Evolutionary conservation across 2,888 invertebrate species (phyloP).

Genomic region (Hydroisotoma schaefferi): DNA sequence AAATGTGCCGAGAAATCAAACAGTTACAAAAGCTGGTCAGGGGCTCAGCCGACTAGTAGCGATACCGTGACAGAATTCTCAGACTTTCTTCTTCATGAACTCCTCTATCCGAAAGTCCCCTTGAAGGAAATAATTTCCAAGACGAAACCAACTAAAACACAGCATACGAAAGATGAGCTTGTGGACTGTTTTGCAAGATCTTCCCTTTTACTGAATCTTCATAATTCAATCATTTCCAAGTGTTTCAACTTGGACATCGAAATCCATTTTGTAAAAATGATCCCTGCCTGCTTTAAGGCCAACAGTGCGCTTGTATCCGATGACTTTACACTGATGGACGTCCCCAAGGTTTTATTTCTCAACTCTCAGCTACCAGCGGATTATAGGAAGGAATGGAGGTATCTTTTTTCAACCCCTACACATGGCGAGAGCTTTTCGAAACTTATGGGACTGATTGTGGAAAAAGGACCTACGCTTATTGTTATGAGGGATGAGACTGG

Average conservation of each 20-base stretch:
- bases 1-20: conserved; percentile 36
- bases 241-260: conserved; percentile 43
- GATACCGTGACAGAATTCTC: conserved; percentile 40
- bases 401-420: conserved; percentile 78
- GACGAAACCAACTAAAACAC: conserved; percentile 21
- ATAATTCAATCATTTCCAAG: conserved; percentile 41
- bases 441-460: conserved; percentile 69
- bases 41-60: neutral
- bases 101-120: conserved; percentile 33
- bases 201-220: conserved; percentile 38
- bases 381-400: conserved; percentile 63
- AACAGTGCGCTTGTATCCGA: conserved; percentile 4
- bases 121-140: conserved; percentile 36
- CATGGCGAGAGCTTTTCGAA: conserved; percentile 90
- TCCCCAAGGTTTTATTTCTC: conserved; percentile 74
- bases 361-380: conserved; percentile 74
- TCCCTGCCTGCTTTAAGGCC: conserved; percentile 25
- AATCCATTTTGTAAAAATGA: conserved; percentile 30
- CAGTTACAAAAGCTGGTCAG: conserved; percentile 29
- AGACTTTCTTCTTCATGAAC: conserved; percentile 39
- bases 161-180: conserved; percentile 36
- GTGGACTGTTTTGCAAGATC: conserved; percentile 36
- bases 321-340: conserved; percentile 55
- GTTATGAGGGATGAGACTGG: conserved; percentile 70
- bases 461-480: conserved; percentile 77